Evolutionary conservation across 2,888 invertebrate species (phyloP), one percentile per base, ranked within the genome.

Genomic region (Archips crataeganus): DNA sequence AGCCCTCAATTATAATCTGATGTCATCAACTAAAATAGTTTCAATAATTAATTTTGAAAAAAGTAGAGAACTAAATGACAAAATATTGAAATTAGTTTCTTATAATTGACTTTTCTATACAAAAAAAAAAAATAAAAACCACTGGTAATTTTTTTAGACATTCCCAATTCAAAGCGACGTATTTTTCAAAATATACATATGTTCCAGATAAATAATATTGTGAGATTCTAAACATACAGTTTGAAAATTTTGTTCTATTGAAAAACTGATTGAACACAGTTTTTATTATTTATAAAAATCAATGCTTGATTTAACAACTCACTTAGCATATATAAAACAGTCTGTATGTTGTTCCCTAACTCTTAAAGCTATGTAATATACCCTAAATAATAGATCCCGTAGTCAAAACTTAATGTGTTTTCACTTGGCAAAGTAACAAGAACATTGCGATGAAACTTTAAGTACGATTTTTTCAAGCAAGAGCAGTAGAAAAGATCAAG

Each of bases 301-400:
- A 2, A 57, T 11, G 57, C n/a, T 34, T 13, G 64, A 36, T 51
- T 49, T 51, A 60, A 60, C 42, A 69, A 65, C 49, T 70, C 23
- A 49, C 49, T 69, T 73, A 51, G 8, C 42, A 32, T 49, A 69
- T 60, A 86, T 87, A 79, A 82, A 88, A 86, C 89, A 89, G 88
- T 89, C 89, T 87, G 85, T 88, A 82, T 69, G 81, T 84, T 74
- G 79, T 82, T 84, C 76, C 83, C 82, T 84, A 82, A 85, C 87
- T 70, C 69, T 86, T 89, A 89, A 87, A 89, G 85, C 85, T 88
- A 75, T 57, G 11, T 60, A 45, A 42, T 36, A 49, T 67, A 89
- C 77, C 71, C 81, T 81, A 80, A 77, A 85, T 23, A 23, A 23
- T 84, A 84, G 79, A 84, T 87, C 85, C 85, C 83, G 82, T 86